These are phyloP conservation scores for Leptinotarsa haldemani DNA, from an alignment of 2,888 invertebrate genomes.

Conservation along the genomic window DNA sequence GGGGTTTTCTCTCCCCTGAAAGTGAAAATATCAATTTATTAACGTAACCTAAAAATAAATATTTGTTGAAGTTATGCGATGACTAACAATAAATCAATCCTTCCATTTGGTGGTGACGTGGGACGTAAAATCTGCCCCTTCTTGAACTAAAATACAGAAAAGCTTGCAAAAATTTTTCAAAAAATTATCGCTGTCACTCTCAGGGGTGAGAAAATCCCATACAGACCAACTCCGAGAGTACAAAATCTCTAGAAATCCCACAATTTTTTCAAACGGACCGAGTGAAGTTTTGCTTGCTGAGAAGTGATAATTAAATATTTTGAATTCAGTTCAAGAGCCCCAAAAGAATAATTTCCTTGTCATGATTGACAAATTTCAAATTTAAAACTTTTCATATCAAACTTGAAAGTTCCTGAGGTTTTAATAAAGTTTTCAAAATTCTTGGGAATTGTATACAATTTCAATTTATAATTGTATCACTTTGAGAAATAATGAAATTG, in stretches of 20 bases:
- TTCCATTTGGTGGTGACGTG: background rate
- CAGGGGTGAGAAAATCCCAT: slow-evolving; percentile 17
- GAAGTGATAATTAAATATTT: too few species aligned
- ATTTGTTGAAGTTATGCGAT: background rate
- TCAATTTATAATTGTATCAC: too few species aligned
- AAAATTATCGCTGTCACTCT: slow-evolving; percentile 9
- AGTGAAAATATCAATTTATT: slow-evolving; percentile 7
- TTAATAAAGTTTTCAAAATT: too few species aligned
- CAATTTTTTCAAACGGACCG: slow-evolving; percentile 5
- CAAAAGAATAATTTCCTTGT: too few species aligned
- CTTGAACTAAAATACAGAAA: background rate
- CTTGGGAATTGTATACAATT: too few species aligned
- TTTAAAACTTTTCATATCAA: too few species aligned
- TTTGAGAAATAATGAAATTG: too few species aligned
- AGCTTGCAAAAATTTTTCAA: slow-evolving; percentile 1
- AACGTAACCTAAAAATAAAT: background rate
- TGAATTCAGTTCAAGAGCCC: too few species aligned
- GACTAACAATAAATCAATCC: background rate
- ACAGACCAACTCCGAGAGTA: slow-evolving; percentile 12
- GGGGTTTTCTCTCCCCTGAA: slow-evolving; percentile 6
- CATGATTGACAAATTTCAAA: too few species aligned
- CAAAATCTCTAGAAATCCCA: background rate
- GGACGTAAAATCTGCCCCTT: background rate
- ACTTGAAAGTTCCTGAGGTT: too few species aligned
- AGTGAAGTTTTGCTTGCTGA: background rate